Percentiles rank a stretch among this genome's conserved stretches.
phyloP scores from a whole-genome alignment of 92 coral and sea anemone species.

The Phenganax subtilis region DNA sequence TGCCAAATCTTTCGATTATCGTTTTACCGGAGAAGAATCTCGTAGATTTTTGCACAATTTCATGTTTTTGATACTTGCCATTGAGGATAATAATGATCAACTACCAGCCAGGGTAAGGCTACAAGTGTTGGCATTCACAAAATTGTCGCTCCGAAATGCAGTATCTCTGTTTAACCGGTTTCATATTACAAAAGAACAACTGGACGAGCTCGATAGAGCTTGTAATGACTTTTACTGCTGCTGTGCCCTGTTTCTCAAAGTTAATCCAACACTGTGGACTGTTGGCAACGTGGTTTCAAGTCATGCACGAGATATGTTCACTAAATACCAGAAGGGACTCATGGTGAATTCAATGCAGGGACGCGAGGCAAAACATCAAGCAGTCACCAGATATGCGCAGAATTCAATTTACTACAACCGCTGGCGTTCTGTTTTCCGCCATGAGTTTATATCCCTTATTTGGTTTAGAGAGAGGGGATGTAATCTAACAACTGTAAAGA shows the following conservation, averaged over 20 bases:
- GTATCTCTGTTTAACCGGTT: slow-evolving; percentile 39
- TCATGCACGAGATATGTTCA: slow-evolving; percentile 12
- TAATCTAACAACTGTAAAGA: slow-evolving; percentile 1
- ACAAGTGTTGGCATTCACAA: slow-evolving; percentile 47
- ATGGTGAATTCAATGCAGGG: not conserved
- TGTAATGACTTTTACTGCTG: slow-evolving; percentile 35
- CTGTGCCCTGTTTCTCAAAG: slow-evolving; percentile 35
- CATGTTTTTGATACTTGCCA: slow-evolving; percentile 49
- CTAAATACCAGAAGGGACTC: not conserved
- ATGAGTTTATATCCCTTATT: not conserved
- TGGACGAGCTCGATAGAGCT: slow-evolving; percentile 32
- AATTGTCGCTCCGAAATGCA: slow-evolving; percentile 33
- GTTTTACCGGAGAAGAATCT: slow-evolving; percentile 58
- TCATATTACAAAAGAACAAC: slow-evolving; percentile 27
- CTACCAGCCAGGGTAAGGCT: slow-evolving; percentile 28
- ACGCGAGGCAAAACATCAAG: not conserved
- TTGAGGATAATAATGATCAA: slow-evolving; percentile 41
- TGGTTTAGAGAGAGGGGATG: not conserved
- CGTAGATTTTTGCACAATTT: slow-evolving; percentile 56
- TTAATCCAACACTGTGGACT: slow-evolving; percentile 18
- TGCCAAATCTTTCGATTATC: slow-evolving; percentile 47
- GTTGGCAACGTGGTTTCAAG: slow-evolving; percentile 19
- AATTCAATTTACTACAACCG: not conserved
- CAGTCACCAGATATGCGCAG: not conserved
- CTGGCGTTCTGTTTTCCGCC: not conserved